Percentiles rank a stretch among this genome's conserved stretches.
Evolutionary conservation across 2,113 vertebrate genomes (phyloP).

Genomic region (Glaucomys volans): DNA sequence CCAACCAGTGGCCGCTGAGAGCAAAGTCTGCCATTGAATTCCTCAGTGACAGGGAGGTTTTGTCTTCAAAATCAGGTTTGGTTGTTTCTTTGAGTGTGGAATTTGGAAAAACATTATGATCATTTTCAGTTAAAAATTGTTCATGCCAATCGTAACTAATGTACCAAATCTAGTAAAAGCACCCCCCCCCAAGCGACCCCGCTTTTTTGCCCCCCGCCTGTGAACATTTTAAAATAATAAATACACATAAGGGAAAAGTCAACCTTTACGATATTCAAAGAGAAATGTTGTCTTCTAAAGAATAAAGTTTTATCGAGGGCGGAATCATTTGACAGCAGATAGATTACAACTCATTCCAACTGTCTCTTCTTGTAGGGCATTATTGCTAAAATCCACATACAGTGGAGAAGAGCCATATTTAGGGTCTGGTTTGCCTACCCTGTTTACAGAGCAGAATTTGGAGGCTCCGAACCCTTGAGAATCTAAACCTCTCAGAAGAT

Average conservation of each 20-base stretch:
- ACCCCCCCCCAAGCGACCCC: no score
- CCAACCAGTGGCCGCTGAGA: background rate
- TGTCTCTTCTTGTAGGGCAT: background rate
- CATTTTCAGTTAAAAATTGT: slow-evolving; percentile 39
- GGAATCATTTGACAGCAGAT: background rate
- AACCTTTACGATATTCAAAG: background rate
- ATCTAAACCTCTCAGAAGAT: background rate
- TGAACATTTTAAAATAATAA: slow-evolving; percentile 33
- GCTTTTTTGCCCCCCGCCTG: background rate
- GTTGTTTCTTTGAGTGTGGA: background rate
- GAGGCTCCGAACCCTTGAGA: background rate
- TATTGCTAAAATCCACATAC: background rate
- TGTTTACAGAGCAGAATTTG: background rate
- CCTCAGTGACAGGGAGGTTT: rapidly evolving
- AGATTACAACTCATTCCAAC: background rate
- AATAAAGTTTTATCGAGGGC: background rate
- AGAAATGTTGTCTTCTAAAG: background rate
- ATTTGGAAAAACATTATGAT: slow-evolving; percentile 14
- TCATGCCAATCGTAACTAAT: background rate
- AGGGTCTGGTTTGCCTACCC: background rate
- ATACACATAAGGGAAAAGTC: background rate
- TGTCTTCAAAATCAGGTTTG: background rate
- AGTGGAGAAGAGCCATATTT: background rate
- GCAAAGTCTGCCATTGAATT: background rate
- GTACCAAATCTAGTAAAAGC: background rate